These are phyloP conservation scores for Colletes collaris DNA, from an alignment of 2,888 invertebrate genomes.

Conservation along the genomic window DNA sequence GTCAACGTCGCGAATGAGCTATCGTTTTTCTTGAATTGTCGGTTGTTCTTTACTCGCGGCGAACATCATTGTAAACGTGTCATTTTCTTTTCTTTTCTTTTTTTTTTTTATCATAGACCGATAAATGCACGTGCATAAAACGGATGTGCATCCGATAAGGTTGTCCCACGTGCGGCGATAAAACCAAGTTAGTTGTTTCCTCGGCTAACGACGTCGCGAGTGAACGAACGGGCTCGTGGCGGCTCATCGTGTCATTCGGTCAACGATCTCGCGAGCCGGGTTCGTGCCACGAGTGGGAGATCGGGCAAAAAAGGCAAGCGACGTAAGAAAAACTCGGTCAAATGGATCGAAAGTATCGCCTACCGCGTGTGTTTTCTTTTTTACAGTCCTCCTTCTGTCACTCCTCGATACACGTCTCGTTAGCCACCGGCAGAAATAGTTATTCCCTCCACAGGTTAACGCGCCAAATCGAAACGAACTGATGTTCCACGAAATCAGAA, in stretches of 20 bases:
- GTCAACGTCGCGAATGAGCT: too few species aligned
- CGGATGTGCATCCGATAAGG: conserved; percentile 48
- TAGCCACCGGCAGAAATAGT: conserved; percentile 1
- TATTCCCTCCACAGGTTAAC: too few species aligned
- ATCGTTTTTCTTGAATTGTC: too few species aligned
- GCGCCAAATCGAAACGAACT: too few species aligned
- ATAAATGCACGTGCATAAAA: conserved; percentile 31
- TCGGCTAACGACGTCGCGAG: conserved; percentile 39
- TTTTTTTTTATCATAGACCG: background rate
- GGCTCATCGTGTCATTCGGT: conserved; percentile 63
- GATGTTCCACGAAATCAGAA: too few species aligned
- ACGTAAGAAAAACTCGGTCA: conserved; percentile 64
- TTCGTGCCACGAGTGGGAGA: conserved; percentile 46
- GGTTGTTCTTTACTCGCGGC: background rate
- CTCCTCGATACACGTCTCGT: conserved; percentile 27
- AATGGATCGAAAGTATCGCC: conserved; percentile 59
- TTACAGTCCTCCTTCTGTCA: conserved; percentile 28
- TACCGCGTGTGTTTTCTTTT: conserved; percentile 36
- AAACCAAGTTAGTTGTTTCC: conserved; percentile 30
- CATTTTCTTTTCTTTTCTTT: background rate
- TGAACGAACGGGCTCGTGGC: conserved; percentile 29
- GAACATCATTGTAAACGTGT: background rate
- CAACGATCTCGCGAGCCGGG: conserved; percentile 57
- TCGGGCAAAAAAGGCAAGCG: conserved; percentile 51
- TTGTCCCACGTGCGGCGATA: conserved; percentile 41